Percentiles rank a stretch among this genome's conserved stretches.
Conservation (phyloP, 2,797 vertebrate species). For the Botia almorhae region DNA sequence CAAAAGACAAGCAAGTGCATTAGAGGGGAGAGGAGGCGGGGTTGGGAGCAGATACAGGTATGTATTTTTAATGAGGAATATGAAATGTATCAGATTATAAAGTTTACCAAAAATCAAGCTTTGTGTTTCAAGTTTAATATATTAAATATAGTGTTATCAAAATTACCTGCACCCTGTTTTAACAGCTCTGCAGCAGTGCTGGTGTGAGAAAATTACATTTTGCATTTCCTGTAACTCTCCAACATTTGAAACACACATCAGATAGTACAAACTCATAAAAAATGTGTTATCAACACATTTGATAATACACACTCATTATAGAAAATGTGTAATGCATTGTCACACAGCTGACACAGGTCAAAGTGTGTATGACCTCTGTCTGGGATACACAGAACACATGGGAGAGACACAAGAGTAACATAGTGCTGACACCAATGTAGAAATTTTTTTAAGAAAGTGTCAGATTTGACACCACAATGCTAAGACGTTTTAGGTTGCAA, state of each 20-base stretch:
- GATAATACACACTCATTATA: neutral
- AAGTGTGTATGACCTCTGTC: conserved; percentile 78
- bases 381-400: conserved; percentile 85
- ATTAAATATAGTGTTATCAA: neutral
- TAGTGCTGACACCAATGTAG: conserved; percentile 93
- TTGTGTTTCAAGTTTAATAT: no score
- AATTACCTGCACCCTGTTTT: conserved; percentile 88
- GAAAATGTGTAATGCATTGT: neutral
- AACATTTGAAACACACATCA: conserved; percentile 76
- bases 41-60: no score
- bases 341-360: neutral
- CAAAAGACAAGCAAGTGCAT: neutral
- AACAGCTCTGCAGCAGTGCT: conserved; percentile 91
- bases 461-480: neutral
- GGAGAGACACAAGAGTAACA: conserved; percentile 89
- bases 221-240: conserved; percentile 82
- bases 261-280: neutral
- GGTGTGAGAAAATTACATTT: conserved; percentile 80
- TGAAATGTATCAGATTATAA: no score
- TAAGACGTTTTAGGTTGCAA: no score
- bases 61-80: no score
- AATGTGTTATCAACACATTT: neutral
- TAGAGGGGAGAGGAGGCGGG: no score
- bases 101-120: no score
- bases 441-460: conserved; percentile 49